Percentiles rank a stretch among this genome's conserved stretches.
Conservation (phyloP, 2,113 vertebrate genomes). For the Patagioenas fasciata region DNA sequence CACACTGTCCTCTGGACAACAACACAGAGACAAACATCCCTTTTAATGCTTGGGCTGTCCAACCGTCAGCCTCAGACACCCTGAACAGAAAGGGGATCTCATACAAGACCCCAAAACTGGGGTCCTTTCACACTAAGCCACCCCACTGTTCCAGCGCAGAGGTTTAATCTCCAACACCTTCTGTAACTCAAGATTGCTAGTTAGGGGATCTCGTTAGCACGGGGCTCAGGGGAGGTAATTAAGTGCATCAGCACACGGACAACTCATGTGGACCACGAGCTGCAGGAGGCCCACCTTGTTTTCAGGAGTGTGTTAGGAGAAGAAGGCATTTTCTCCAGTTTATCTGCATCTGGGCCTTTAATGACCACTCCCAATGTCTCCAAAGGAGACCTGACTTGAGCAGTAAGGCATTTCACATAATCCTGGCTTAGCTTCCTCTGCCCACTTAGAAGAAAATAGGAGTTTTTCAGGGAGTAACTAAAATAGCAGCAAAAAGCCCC, state of each 20-base stretch:
- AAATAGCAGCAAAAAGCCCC: no score
- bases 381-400: rapidly evolving
- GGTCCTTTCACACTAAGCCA: not conserved
- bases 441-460: no score
- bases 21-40: rapidly evolving
- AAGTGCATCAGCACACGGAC: rapidly evolving
- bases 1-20: rapidly evolving
- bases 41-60: rapidly evolving
- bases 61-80: no score
- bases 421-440: not conserved
- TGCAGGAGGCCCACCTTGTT: not conserved
- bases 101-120: rapidly evolving
- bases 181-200: rapidly evolving
- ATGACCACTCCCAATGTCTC: no score
- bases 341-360: no score
- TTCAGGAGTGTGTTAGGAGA: rapidly evolving
- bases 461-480: no score
- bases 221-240: not conserved
- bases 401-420: not conserved
- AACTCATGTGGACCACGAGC: rapidly evolving
- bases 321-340: no score
- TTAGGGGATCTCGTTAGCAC: rapidly evolving
- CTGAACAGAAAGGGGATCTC: rapidly evolving
- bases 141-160: rapidly evolving
- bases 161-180: not conserved